Evolutionary conservation across 2,113 vertebrate genomes (phyloP).

Genomic region (Corvus cornix): DNA sequence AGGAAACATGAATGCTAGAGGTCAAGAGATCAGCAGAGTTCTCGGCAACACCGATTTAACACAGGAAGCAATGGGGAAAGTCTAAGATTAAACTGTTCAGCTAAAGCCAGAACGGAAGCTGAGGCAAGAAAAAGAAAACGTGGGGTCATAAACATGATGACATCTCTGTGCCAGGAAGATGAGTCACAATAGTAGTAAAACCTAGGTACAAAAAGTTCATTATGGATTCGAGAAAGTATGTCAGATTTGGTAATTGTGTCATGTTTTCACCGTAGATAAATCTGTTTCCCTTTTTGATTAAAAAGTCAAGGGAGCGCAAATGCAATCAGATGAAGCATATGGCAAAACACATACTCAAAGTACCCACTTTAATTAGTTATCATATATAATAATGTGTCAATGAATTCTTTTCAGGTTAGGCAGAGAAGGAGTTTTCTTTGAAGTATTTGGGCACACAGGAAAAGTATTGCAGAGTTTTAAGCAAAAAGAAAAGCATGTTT

Average conservation of each 20-base stretch:
- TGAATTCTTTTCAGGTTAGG: not conserved
- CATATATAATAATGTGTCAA: not conserved
- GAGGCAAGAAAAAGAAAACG: conserved; percentile 18
- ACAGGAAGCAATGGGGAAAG: not conserved
- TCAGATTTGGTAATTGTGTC: not conserved
- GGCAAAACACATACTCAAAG: not conserved
- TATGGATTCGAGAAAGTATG: not conserved
- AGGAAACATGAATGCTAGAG: not conserved
- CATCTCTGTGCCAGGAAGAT: not conserved
- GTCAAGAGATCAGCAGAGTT: not conserved
- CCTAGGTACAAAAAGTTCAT: conserved; percentile 8
- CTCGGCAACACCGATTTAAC: not conserved
- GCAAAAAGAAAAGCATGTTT: not conserved
- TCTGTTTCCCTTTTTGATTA: not conserved
- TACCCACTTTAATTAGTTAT: not conserved
- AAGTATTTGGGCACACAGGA: not conserved
- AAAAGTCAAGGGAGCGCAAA: not conserved
- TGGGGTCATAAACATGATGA: not conserved
- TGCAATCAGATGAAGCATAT: not conserved
- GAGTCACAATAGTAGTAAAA: conserved; percentile 5
- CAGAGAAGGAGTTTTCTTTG: not conserved
- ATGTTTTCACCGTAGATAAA: not conserved
- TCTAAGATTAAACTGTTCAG: not conserved
- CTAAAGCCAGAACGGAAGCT: conserved; percentile 14
- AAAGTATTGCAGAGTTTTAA: not conserved